phyloP scores from a whole-genome alignment of 2,888 invertebrate genomes.

The Tetanocera ferruginea region DNA sequence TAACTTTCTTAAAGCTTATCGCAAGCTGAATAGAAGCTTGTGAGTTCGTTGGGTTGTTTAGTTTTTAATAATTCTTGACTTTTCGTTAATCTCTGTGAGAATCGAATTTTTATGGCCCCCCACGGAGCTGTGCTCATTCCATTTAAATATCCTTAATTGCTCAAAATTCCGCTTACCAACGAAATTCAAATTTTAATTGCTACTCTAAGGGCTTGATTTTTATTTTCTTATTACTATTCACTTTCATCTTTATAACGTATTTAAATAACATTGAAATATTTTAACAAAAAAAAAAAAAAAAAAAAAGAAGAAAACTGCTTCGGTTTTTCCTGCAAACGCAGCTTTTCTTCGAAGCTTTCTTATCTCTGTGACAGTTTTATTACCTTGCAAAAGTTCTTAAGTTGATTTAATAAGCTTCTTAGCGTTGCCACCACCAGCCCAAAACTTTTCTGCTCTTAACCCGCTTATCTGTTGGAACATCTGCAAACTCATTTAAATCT shows the following conservation, averaged over 20 bases:
- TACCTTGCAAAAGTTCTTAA: constrained; percentile 67
- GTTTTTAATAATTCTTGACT: no score
- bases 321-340: neutral
- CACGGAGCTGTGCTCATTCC: no score
- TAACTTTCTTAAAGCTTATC: no score
- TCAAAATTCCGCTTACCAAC: neutral
- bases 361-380: constrained; percentile 68
- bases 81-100: no score
- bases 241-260: no score
- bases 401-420: constrained; percentile 65
- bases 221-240: no score
- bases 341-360: constrained; percentile 50
- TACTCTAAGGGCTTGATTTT: neutral
- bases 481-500: constrained; percentile 3
- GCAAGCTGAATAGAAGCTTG: no score
- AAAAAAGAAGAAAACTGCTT: no score
- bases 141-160: neutral
- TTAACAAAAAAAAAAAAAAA: no score
- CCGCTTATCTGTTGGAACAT: constrained; percentile 9
- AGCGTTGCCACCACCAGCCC: constrained; percentile 4
- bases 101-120: no score
- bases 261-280: no score
- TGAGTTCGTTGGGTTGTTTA: no score
- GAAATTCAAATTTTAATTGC: constrained; percentile 48
- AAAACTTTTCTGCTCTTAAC: constrained; percentile 1